Evolutionary conservation across 2,888 invertebrate genomes (phyloP).

Genomic region (Caenorhabditis sp.): DNA sequence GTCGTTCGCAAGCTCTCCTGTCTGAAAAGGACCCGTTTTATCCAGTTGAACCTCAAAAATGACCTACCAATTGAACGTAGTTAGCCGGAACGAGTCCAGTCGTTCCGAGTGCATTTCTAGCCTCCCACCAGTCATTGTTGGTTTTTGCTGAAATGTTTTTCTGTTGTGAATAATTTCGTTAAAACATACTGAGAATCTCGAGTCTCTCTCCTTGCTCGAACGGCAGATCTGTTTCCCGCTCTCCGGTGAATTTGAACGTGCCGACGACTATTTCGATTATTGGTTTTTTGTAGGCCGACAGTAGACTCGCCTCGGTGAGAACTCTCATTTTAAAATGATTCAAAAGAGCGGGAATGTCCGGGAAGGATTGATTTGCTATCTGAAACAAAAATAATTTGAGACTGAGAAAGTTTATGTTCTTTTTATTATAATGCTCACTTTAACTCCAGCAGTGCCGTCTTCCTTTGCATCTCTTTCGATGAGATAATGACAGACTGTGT

Average conservation of each 20-base stretch:
- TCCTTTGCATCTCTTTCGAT: constrained; percentile 67
- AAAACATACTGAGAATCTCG: constrained; percentile 84
- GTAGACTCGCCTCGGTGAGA: constrained; percentile 94
- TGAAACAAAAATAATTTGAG: constrained; percentile 27
- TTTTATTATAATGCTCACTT: constrained; percentile 25
- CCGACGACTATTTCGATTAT: constrained; percentile 60
- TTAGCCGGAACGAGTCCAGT: constrained; percentile 96
- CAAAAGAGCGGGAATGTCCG: constrained; percentile 90
- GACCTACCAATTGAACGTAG: constrained; percentile 84
- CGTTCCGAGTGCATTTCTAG: constrained; percentile 89
- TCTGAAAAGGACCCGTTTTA: not conserved
- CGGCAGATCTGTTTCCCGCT: constrained; percentile 95
- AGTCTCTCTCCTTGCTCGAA: constrained; percentile 96
- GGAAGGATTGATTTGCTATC: constrained; percentile 95
- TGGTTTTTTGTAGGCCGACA: constrained; percentile 84
- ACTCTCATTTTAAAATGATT: constrained; percentile 96
- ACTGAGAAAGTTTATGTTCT: not conserved
- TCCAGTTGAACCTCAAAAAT: too few relatives aligned
- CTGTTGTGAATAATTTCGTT: constrained; percentile 38
- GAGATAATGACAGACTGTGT: constrained; percentile 70
- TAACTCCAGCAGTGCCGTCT: constrained; percentile 57
- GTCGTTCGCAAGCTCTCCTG: constrained; percentile 34
- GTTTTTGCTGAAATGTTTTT: constrained; percentile 54
- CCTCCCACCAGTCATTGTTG: constrained; percentile 94
- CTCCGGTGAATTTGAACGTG: constrained; percentile 74